These are phyloP conservation scores for Pseudocheirus occidentalis DNA, from an alignment of 2,797 vertebrate species.

Conservation along the genomic window DNA sequence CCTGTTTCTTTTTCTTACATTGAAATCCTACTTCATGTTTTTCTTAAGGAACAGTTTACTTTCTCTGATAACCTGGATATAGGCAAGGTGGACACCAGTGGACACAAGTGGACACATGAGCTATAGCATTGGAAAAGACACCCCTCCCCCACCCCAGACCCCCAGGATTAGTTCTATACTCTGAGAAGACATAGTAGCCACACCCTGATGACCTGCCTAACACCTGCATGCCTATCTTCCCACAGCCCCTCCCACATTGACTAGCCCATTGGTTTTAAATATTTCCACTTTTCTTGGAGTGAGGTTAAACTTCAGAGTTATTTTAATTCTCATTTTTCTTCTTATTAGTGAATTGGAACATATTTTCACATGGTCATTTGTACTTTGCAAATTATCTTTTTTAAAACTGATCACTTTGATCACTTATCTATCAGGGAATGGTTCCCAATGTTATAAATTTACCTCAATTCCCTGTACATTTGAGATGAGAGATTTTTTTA, in stretches of 20 bases:
- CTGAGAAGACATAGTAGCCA: not conserved
- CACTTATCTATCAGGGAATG: not conserved
- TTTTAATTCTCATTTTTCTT: not conserved
- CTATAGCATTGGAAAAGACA: not conserved
- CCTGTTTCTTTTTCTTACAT: not conserved
- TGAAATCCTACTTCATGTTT: not conserved
- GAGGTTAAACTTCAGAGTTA: not conserved
- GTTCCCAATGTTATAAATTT: not conserved
- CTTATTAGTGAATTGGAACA: not conserved
- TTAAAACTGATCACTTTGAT: not conserved
- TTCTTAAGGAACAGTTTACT: not conserved
- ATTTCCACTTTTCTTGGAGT: not conserved
- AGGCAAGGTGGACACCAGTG: not conserved
- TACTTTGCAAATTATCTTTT: not conserved
- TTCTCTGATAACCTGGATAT: not conserved
- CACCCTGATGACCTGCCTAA: not conserved
- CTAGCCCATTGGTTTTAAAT: not conserved
- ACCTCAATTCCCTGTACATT: not conserved
- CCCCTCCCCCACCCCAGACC: not conserved
- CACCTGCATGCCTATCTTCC: not conserved
- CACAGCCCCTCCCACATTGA: not conserved
- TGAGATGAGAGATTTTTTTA: not conserved
- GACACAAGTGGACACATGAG: too few species aligned
- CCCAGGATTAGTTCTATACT: not conserved
- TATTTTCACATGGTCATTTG: not conserved